A percentile compares a stretch with the other conserved stretches of the same genome.
phyloP scores from a whole-genome alignment of 2,113 vertebrate genomes.

The Xenopus borealis region DNA sequence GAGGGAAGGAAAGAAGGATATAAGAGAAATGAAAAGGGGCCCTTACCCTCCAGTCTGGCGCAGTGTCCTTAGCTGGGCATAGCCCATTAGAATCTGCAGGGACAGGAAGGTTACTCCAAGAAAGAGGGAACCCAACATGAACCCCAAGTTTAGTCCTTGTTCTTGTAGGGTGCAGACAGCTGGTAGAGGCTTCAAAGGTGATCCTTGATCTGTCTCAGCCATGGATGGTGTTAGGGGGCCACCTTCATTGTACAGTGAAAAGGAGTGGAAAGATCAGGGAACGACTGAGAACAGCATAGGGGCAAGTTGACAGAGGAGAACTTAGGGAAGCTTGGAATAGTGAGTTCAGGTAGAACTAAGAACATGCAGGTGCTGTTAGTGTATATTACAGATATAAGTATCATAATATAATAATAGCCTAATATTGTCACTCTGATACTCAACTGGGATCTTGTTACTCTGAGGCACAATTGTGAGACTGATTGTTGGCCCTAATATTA shows the following conservation, averaged over 20 bases:
- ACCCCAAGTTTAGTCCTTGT: conserved; percentile 8
- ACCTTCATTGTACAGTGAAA: background rate
- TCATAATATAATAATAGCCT: no score
- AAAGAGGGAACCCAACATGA: conserved; percentile 14
- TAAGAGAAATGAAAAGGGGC: background rate
- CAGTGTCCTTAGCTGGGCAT: background rate
- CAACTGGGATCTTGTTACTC: no score
- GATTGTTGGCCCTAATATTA: no score
- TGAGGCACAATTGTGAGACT: no score
- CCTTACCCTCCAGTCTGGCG: conserved; percentile 28
- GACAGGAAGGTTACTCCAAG: conserved; percentile 11
- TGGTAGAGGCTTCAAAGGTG: background rate
- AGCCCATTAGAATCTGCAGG: conserved; percentile 17
- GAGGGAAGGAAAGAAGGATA: no score
- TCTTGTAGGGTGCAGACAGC: conserved; percentile 4
- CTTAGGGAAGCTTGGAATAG: background rate
- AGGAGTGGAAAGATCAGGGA: background rate
- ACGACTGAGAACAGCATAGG: background rate
- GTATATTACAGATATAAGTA: no score
- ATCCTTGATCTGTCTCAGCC: background rate
- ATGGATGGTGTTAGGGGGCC: background rate
- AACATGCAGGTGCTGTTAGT: no score
- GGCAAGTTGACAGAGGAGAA: background rate
- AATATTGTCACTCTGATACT: no score
- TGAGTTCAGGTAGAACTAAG: no score